Base-by-base conservation (phyloP, 2,888 invertebrate genomes). In the Notodonta ziczac region DNA sequence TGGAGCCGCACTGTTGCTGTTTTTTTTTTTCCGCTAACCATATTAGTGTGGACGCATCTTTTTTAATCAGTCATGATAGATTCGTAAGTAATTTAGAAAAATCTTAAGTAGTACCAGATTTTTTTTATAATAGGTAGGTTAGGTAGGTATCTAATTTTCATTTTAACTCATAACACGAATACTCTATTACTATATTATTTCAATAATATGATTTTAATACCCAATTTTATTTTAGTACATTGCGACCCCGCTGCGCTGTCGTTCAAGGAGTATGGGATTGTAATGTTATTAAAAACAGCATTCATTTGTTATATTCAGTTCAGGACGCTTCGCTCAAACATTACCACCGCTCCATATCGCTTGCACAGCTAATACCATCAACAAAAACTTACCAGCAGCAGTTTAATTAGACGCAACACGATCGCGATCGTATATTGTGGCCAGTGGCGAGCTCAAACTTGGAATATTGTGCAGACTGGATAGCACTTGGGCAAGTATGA, bases 1-100 rank as follows among this genome's bases (percentile, higher is more conserved):
- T 92, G 93, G 93, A 88, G 74, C 81, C 79, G 74, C 84, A 87
- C 76, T 86, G 86, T 82, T 81, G 81, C 77, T 77, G 77, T 83
- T 80, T 79, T 67, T 73, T 66, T 72, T 74, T 81, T 80, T 78
- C 68, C 75, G 74, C 67, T 85, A 85, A 85, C 78, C 74, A 59
- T 73, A 80, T 86, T 87, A 86, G 81, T 80, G 81, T 76, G 78
- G 69, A 71, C 69, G 70, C 69, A 69, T 76, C 76, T 77, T 80
- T 77, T 70, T 66, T 74, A 74, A 72, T 68, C 67, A 63, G 70
- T 56, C 0, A 12, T 44, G 56, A 56, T 24, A 44, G 44, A n/a
- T 24, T 56, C 3, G 14, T 9, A 9, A 4, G 7, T 35, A 35
- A 35, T 14, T n/a, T 7, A 35, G 13, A 53, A 35, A 35, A 16